Evolutionary conservation across 2,113 vertebrate species (phyloP), one percentile per base, ranked within the genome.

Genomic region (Rhombomys opimus): DNA sequence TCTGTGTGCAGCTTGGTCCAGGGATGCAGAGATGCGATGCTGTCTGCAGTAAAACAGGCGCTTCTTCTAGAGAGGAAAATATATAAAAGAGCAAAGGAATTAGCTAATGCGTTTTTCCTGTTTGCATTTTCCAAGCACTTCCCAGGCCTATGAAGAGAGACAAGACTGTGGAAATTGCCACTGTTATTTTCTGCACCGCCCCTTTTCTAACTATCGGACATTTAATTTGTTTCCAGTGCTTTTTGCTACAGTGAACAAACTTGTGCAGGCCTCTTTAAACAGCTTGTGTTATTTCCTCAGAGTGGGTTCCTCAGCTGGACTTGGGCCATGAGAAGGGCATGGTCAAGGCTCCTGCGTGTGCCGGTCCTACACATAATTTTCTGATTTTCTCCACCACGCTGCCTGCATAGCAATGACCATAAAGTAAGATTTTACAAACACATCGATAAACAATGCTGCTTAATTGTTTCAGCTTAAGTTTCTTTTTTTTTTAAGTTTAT

Each of bases 211-310:
- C 13, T 70, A 27, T 65, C 89, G 59, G 77, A 72, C 41, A 67
- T 90, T 87, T 94, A 97, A 61, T 57, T 73, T 94, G 52, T 75
- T 78, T 90, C 54, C 6, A 54, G 68, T 52, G n/a, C 35, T 0
- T 89, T 93, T 46, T 67, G 70, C 54, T 73, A 32, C 46, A 35
- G 68, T 73, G 54, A 92, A 68, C 25, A 84, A 27, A 87, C 59
- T 23, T 92, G 73, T 38, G 30, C 5, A 52, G 59, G 84, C 15
- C 18, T 30, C 80, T 95, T 73, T 94, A 92, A 38, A 50, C 15
- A 65, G 70, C 84, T 81, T 81, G 54, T 25, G 38, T 82, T 78
- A 59, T 67, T 89, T 93, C n/a, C 88, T 96, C 61, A 38, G 22
- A n/a, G 18, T 57, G 68, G 70, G 7, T 59, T 81, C 30, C 65